Evolutionary conservation across 2,113 vertebrate genomes (phyloP).

Genomic region (Otus sunia): DNA sequence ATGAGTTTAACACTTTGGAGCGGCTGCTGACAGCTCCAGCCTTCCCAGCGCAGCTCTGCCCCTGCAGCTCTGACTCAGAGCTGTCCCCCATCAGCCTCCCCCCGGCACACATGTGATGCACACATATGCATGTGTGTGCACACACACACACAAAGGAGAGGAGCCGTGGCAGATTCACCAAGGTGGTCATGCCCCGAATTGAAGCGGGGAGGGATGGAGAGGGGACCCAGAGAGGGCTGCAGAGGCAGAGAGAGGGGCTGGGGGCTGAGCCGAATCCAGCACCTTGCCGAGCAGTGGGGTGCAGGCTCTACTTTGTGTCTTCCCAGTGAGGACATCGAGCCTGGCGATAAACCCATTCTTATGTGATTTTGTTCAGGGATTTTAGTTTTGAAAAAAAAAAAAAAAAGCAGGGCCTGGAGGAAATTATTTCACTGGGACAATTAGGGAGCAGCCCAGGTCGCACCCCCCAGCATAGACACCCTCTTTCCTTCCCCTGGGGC

Average conservation of each 20-base stretch:
- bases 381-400: background rate
- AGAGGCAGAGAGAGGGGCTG: background rate
- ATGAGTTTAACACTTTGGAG: background rate
- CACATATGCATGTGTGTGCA: background rate
- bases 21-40: background rate
- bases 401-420: background rate
- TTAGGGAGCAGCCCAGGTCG: background rate
- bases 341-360: background rate
- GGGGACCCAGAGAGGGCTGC: background rate
- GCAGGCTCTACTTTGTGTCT: background rate
- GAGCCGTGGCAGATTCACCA: background rate
- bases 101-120: rapidly evolving
- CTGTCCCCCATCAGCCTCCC: background rate
- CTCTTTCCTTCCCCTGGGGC: background rate
- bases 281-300: background rate
- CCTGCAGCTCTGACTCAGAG: background rate
- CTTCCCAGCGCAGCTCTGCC: background rate
- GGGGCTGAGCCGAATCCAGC: background rate
- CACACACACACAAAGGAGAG: background rate
- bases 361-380: background rate
- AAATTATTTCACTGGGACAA: background rate
- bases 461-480: background rate
- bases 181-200: rapidly evolving
- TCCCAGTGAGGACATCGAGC: background rate
- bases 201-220: background rate